Conservation (phyloP, 1,140 invertebrate genomes). For the Macrobrachium nipponense region DNA sequence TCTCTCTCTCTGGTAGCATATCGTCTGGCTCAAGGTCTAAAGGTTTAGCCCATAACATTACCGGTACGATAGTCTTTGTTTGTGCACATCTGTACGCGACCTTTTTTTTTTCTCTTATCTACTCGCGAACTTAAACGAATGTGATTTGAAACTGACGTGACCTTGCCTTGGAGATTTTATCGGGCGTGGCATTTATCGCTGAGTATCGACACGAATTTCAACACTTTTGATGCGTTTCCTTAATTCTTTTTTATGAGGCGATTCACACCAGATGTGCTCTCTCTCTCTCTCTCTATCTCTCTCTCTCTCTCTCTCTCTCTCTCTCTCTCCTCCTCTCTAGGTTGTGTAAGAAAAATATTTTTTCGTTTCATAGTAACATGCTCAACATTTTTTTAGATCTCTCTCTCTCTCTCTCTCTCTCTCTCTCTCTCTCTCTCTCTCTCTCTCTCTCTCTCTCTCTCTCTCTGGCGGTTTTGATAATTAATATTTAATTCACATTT, state of each 20-base stretch:
- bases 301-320: conserved; percentile 33
- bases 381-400: neutral
- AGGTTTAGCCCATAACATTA: too few species aligned
- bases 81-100: too few species aligned
- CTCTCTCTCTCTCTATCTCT: conserved; percentile 18
- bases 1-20: too few species aligned
- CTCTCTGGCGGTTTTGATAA: neutral
- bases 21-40: too few species aligned
- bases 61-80: too few species aligned
- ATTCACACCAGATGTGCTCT: neutral
- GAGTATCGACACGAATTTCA: too few species aligned
- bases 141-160: too few species aligned
- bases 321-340: conserved; percentile 3
- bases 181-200: too few species aligned
- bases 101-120: too few species aligned
- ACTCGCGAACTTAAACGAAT: too few species aligned
- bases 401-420: conserved; percentile 30
- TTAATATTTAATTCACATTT: too few species aligned
- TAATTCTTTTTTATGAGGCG: neutral
- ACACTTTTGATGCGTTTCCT: neutral
- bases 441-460: conserved; percentile 7
- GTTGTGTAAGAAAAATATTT: neutral
- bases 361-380: neutral
- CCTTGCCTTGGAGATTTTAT: too few species aligned
- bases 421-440: neutral